Base-by-base conservation (phyloP, 1,140 invertebrate genomes). In the Hermetia illucens region DNA sequence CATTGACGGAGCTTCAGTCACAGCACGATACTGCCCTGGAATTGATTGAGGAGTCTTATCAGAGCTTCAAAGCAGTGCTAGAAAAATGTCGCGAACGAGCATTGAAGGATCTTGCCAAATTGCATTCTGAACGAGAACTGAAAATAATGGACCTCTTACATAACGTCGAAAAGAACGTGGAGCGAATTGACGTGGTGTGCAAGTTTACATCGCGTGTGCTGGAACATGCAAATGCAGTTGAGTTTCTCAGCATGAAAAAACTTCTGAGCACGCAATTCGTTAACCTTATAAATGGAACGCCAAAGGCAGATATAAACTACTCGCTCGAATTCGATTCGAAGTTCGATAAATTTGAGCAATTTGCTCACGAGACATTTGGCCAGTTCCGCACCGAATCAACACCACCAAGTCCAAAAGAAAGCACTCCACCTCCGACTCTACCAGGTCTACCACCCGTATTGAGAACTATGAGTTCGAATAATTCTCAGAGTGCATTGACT, bases 81-180 rank as follows among this genome's bases (percentile, higher is more conserved):
- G 85, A 92, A 47, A 75, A 79, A 47, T 75, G 75, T 44, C 72
- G 76, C 41, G 84, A 91, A 48, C 74, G 74, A 32, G 63, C 79
- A 15, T 57, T 91, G 3, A 69, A 76, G 41, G 78, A 89, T 52
- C 67, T 93, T 13, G 79, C 82, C 46, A 69, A 74, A 45, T 59
- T 89, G 34, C 88, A 93, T 55, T 82, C 79, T 20, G 74, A 82
- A 50, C 72, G 84, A 44, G 87, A 92, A 61, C 64, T 92, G 4
- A 78, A 81, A 58, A 77, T 90, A 16, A 90, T 90, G 84, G 85
- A 90, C 48, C 65, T 81, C 22, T 81, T 82, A 52, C 77, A 89
- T 60, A 72, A 70, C 42, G 69, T 90, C 33, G 78, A 85, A 52
- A 82, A 84, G 55, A 77, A 74, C 3, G 73, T 79, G 42, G 84